Evolutionary conservation across 2,113 vertebrate species (phyloP).

Genomic region (Nothoprocta perdicaria): DNA sequence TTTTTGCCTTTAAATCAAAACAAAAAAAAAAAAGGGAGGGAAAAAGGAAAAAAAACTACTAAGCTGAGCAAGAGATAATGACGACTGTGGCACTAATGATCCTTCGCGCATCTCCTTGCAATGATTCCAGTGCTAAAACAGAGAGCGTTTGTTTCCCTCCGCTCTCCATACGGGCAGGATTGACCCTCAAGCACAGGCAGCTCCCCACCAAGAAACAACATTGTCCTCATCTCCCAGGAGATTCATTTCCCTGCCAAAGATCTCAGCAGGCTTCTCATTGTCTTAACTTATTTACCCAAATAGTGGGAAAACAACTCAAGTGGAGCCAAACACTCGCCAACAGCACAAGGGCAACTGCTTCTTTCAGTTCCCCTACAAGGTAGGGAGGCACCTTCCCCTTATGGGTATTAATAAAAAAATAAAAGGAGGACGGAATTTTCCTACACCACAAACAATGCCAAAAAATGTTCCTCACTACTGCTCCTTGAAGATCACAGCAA

Average conservation of each 20-base stretch:
- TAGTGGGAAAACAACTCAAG: conserved; percentile 52
- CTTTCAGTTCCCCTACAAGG: background rate
- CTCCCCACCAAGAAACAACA: conserved; percentile 30
- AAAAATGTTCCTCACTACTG: background rate
- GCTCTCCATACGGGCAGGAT: background rate
- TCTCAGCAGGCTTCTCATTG: conserved; percentile 41
- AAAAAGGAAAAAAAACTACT: background rate
- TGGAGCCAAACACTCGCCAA: background rate
- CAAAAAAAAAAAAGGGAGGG: background rate
- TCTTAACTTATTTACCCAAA: conserved; percentile 65
- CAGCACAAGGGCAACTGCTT: background rate
- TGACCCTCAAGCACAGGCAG: conserved; percentile 26
- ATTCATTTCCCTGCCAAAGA: conserved; percentile 47
- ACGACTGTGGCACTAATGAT: conserved; percentile 60
- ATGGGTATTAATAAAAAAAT: background rate
- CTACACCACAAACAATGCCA: background rate
- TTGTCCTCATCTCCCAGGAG: background rate
- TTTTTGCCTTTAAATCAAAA: background rate
- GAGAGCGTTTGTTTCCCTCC: conserved; percentile 43
- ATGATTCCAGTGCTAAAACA: conserved; percentile 35
- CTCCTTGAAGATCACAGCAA: background rate
- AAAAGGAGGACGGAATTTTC: background rate
- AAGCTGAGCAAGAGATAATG: conserved; percentile 21
- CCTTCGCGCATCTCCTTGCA: conserved; percentile 16
- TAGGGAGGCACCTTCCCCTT: background rate